Percentiles rank a stretch among this genome's conserved stretches.
phyloP scores from a whole-genome alignment of 2,888 invertebrate species.

The Julus scanicus region DNA sequence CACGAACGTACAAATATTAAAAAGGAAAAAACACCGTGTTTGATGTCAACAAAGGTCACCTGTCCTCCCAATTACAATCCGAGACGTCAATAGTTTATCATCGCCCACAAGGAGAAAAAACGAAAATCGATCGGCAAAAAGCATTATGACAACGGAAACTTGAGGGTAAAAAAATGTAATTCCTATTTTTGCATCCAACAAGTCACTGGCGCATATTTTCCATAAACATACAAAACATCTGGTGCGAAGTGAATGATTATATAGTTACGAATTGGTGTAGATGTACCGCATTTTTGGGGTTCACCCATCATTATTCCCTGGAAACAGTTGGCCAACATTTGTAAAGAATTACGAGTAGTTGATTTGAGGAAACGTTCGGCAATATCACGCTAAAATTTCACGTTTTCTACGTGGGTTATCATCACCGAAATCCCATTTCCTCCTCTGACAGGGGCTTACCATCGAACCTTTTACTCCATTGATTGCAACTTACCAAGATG shows the following conservation, averaged over 20 bases:
- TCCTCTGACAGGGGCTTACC: conserved; percentile 9
- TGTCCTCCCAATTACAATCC: conserved; percentile 28
- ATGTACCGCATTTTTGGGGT: not conserved
- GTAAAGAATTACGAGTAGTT: not conserved
- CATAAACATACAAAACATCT: not conserved
- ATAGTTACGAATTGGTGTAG: not conserved
- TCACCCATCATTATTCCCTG: not conserved
- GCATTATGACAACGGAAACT: not conserved
- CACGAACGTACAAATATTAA: not conserved
- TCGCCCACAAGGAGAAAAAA: not conserved
- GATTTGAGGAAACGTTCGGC: not conserved
- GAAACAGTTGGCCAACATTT: conserved; percentile 36
- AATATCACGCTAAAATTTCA: conserved; percentile 9
- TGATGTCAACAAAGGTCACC: conserved; percentile 31
- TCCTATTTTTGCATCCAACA: conserved; percentile 18
- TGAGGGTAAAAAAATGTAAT: not conserved
- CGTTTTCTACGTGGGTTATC: conserved; percentile 28
- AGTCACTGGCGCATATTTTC: not conserved
- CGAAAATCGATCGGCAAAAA: not conserved
- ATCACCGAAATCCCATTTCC: conserved; percentile 25
- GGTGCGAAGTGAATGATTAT: conserved; percentile 10
- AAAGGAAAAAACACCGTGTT: not conserved
- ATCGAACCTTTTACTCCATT: not conserved
- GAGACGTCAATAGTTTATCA: conserved; percentile 11
- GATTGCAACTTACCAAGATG: not conserved